Evolutionary conservation across 1,140 invertebrate genomes (phyloP), one percentile per base, ranked within the genome.

Genomic region (Trachymyrmex septentrionalis): DNA sequence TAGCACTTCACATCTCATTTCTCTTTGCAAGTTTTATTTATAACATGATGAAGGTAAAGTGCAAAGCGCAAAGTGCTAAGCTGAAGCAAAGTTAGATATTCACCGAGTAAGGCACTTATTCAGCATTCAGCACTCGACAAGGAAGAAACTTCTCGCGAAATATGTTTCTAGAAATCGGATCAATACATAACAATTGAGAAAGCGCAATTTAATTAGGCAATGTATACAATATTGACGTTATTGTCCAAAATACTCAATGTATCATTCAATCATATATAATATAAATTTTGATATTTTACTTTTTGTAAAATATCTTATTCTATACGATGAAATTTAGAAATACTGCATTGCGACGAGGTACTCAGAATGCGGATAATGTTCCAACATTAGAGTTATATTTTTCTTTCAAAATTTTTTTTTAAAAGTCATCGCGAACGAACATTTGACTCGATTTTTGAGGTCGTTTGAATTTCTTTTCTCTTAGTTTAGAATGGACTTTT

Each of bases 11-110:
- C 38, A 44, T 44, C 38, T 44, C 2, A 2, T 44, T 24, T 69
- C 64, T 57, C 21, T 44, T 81, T 44, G 16, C 66, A 27, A 71
- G 21, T 57, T 81, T 71, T 81, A 81, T 81, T 81, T 81, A 81
- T 81, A 81, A 81, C 34, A 14, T 19, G 78, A 81, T 71, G 66
- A 59, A 71, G 30, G 66, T 44, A 76, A 57, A 71, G 66, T 59
- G 64, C 48, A 69, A 81, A 69, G 77, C 63, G 48, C 34, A 38
- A 71, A 81, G 78, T 71, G 34, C 27, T 38, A 38, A 71, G 64
- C 50, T 57, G 34, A 38, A 44, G 50, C 30, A 48, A 81, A 81
- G 77, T 81, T 71, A 55, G 38, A 48, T n/a, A 48, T 53, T 50
- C 50, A 10, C 66, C 30, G 44, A 81, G 66, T 57, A 27, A 81